Base-by-base conservation (phyloP, 2,797 vertebrate species). In the Gallinago solitaria region DNA sequence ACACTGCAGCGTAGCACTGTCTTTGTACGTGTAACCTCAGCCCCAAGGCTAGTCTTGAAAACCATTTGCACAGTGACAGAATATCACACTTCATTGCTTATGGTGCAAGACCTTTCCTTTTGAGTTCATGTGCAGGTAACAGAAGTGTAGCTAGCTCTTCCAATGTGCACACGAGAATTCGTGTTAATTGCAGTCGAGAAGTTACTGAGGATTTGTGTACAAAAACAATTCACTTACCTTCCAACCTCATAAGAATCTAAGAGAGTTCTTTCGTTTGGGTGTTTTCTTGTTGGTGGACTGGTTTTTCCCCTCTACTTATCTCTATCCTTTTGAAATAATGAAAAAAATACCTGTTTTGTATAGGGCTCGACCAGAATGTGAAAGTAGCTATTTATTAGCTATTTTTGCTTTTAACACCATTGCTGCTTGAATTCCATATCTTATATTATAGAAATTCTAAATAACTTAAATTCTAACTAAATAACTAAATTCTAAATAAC, bases 61-160 rank as follows among this genome's bases (percentile, higher is more conserved):
- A 78, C 16, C 17, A 56, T 48, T 90, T 90, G 67, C 60, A 61
- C 63, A 6, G 70, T 41, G 90, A 77, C 47, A 47, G 47, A 77
- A 21, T 28, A 51, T 93, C 88, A 56, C 90, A 83, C 90, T 79
- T 94, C 67, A 14, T 89, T 76, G 74, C 74, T 84, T 63, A 5
- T 33, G 50, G 41, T 86, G 59, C 47, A 47, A 30, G n/a, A 69
- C n/a, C 27, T 59, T 71, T 43, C 32, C 45, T 60, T 57, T 57
- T 57, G 33, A 35, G 67, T 78, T 57, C 10, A 3, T 6, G 17
- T 64, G 67, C 73, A 50, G 41, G 57, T 78, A 61, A 60, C n/a
- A 32, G 79, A 21, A 43, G 24, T 1, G 8, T 30, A 78, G 37
- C 24, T 47, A 11, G 28, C 47, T 50, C 35, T 25, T 64, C 2